Base-by-base conservation (phyloP, 1,140 invertebrate genomes). In the Eulimnadia texana region DNA sequence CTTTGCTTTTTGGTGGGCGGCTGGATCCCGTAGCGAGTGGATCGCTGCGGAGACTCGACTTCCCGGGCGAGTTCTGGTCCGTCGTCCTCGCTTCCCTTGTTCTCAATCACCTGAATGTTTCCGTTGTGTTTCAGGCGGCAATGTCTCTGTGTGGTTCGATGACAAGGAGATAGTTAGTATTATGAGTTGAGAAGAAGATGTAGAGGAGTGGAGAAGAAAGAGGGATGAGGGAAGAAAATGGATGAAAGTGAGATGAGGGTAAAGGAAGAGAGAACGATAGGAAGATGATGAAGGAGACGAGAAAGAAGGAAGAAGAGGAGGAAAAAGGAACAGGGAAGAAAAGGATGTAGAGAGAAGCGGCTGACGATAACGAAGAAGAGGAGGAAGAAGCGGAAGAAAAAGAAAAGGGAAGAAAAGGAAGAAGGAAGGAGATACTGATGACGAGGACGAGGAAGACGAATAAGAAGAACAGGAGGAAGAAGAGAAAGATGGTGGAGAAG, bases 91-190 rank as follows among this genome's bases (percentile, higher is more conserved):
- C 42, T 33, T 2, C 51, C 29, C 11, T 42, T 25, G 54, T 67
- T 67, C 50, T 67, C 66, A 66, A 80, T 78, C 53, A 84, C 82
- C 71, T 80, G 78, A 65, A 84, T 82, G 66, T 83, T 77, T 62
- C 82, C 82, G 70, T 79, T 78, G 71, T 84, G 84, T 70, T 84
- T 84, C 71, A 84, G 73, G 65, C 82, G 79, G 72, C 83, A 85
- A 66, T 85, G 84, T 68, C 82, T 79, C 82, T 84, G 77, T 66
- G 79, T 16, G 33, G 16, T 42, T 42, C 33, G 33, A 42, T n/a
- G n/a, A n/a, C n/a, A n/a, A n/a, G n/a, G n/a, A n/a, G n/a, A n/a
- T n/a, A n/a, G n/a, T n/a, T n/a, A n/a, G n/a, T n/a, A n/a, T n/a
- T n/a, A n/a, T n/a, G n/a, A n/a, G n/a, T n/a, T n/a, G n/a, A n/a